Evolutionary conservation across 2,113 vertebrate genomes (phyloP), one percentile per base, ranked within the genome.

Genomic region (Potamarius usumacintae): DNA sequence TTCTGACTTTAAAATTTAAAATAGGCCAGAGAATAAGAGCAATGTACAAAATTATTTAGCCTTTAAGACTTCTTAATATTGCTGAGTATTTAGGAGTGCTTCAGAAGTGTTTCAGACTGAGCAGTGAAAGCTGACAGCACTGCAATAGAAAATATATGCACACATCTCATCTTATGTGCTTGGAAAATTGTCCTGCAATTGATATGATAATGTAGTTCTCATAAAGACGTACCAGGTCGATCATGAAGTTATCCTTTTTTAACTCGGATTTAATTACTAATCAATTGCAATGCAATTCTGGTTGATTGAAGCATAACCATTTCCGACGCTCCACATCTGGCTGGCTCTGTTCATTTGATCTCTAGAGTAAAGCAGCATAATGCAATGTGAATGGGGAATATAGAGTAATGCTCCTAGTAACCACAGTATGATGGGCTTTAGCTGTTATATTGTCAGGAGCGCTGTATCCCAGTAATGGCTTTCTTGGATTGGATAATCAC

Each of bases 211-310:
- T 76, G 22, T n/a, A 77, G 74, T n/a, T n/a, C 22, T 53, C 12
- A 53, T 53, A 77, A 52, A 77, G 11, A 77, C 25, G 5, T 22
- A 74, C 34, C 72, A 78, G 74, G 74, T 78, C 22, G 25, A 78
- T 78, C 48, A 53, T 0, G 0, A 53, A 78, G 71, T 50, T 74
- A 74, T 74, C 30, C 18, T 74, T 74, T 42, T 74, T 74, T 27
- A 74, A 74, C 71, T 1, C 71, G 11, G 71, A 50, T 74, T 74
- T 48, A 74, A 74, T 42, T 20, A 74, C 71, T 74, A 48, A 74
- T 74, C 71, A 74, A 74, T 74, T 74, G 48, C 71, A 74, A 22
- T 74, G 18, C 71, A 48, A 50, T 74, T 22, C 71, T 74, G 71
- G 71, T 12, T 74, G 34, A 74, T 42, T 72, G 69, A 42, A 6